Evolutionary conservation across 2,888 invertebrate genomes (phyloP).

Genomic region (Drosophila rellima): DNA sequence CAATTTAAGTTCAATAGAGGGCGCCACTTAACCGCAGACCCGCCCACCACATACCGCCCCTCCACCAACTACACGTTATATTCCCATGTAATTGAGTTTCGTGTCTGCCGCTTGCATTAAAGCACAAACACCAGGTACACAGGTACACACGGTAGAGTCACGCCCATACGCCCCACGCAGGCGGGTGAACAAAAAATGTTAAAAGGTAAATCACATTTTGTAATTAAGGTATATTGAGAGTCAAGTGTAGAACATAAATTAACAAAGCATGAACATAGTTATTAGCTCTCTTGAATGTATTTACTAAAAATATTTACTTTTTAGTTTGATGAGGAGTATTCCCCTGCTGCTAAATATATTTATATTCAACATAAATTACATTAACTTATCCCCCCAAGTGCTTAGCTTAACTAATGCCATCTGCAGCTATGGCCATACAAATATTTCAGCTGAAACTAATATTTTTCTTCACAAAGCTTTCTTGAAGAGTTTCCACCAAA

Average conservation of each 20-base stretch:
- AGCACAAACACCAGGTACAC: slow-evolving; percentile 33
- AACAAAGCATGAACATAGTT: slow-evolving; percentile 16
- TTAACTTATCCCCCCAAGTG: neutral
- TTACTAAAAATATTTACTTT: neutral
- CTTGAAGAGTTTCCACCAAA: neutral
- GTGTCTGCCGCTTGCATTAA: slow-evolving; percentile 44
- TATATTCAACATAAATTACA: neutral
- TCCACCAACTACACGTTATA: slow-evolving; percentile 11
- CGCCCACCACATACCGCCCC: slow-evolving; percentile 8
- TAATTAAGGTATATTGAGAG: slow-evolving; percentile 72
- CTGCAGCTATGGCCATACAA: neutral
- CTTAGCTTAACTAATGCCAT: neutral
- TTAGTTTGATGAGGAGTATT: neutral
- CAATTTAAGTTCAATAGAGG: slow-evolving; percentile 61
- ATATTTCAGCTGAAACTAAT: neutral
- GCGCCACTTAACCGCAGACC: slow-evolving; percentile 34
- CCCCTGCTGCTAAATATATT: neutral
- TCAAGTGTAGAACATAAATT: slow-evolving; percentile 58
- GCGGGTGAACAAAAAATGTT: slow-evolving; percentile 6
- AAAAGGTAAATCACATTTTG: slow-evolving; percentile 68
- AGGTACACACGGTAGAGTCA: slow-evolving; percentile 1
- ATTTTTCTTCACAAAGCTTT: neutral
- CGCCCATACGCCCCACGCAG: slow-evolving; percentile 15
- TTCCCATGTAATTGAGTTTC: slow-evolving; percentile 45
- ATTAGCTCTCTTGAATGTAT: slow-evolving; percentile 6